These are phyloP conservation scores for Neodontobutis hainanensis DNA, from an alignment of 2,113 vertebrate genomes.

Conservation along the genomic window DNA sequence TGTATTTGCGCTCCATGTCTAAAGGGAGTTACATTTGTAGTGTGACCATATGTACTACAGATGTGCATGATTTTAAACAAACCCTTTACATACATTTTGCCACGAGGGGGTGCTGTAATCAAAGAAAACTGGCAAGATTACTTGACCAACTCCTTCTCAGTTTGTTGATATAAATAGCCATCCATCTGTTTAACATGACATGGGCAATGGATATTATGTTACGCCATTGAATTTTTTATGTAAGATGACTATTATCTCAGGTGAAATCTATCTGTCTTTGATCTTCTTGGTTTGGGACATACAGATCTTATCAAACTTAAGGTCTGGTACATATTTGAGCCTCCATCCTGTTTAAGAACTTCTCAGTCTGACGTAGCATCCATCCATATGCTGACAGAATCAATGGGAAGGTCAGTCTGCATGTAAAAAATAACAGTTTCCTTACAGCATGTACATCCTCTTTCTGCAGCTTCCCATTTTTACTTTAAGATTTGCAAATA, in stretches of 20 bases:
- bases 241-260: neutral
- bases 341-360: slow-evolving; percentile 32
- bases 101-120: slow-evolving; percentile 53
- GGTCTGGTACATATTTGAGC: slow-evolving; percentile 27
- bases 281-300: slow-evolving; percentile 1
- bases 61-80: neutral
- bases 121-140: slow-evolving; percentile 19
- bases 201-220: slow-evolving; percentile 9
- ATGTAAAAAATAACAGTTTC: neutral
- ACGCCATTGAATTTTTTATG: slow-evolving; percentile 18
- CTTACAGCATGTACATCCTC: too few relatives aligned
- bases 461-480: neutral
- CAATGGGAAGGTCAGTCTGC: neutral
- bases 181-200: slow-evolving; percentile 12
- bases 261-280: neutral
- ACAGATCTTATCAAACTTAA: slow-evolving; percentile 22
- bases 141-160: too few relatives aligned
- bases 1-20: neutral
- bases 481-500: neutral
- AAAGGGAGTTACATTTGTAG: neutral
- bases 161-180: slow-evolving; percentile 3
- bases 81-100: neutral
- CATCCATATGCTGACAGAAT: neutral
- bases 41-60: slow-evolving; percentile 14
- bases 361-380: slow-evolving; percentile 2